Percentiles rank a stretch among this genome's conserved stretches.
These are phyloP conservation scores for Taurulus bubalis DNA, from an alignment of 2,113 vertebrate genomes.

Conservation along the genomic window DNA sequence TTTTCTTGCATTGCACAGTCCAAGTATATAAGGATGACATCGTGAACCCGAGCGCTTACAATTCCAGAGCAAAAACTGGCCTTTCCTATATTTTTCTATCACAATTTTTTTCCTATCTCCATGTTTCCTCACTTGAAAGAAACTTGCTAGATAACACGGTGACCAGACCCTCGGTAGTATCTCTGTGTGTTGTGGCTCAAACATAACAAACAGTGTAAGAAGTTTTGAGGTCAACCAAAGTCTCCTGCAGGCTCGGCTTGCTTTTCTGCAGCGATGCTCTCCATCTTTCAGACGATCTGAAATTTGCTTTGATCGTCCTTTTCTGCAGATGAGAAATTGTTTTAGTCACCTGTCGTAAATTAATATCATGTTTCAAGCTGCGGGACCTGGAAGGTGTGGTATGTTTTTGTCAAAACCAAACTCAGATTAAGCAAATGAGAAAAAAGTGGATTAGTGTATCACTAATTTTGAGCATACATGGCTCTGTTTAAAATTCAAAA, in stretches of 20 bases:
- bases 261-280: conserved; percentile 38
- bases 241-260: conserved; percentile 25
- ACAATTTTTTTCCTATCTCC: conserved; percentile 37
- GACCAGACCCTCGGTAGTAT: conserved; percentile 52
- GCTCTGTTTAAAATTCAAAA: conserved; percentile 79
- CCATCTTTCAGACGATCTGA: conserved; percentile 37
- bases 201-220: conserved; percentile 56
- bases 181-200: conserved; percentile 38
- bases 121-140: conserved; percentile 59
- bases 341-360: conserved; percentile 66
- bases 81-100: conserved; percentile 21
- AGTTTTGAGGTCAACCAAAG: conserved; percentile 61
- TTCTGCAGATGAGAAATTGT: conserved; percentile 55
- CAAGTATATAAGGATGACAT: conserved; percentile 61
- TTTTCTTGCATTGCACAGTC: conserved; percentile 54
- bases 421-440: conserved; percentile 55
- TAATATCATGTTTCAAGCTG: conserved; percentile 52
- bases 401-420: conserved; percentile 48
- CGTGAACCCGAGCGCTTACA: conserved; percentile 62
- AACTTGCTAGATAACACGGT: conserved; percentile 65
- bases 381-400: conserved; percentile 35
- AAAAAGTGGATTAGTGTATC: conserved; percentile 24
- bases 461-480: conserved; percentile 57
- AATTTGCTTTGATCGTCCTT: conserved; percentile 54
- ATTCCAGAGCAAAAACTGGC: conserved; percentile 62